Percentiles rank a stretch among this genome's conserved stretches.
phyloP scores from a whole-genome alignment of 2,888 invertebrate genomes.

The Sinotaia quadrata region DNA sequence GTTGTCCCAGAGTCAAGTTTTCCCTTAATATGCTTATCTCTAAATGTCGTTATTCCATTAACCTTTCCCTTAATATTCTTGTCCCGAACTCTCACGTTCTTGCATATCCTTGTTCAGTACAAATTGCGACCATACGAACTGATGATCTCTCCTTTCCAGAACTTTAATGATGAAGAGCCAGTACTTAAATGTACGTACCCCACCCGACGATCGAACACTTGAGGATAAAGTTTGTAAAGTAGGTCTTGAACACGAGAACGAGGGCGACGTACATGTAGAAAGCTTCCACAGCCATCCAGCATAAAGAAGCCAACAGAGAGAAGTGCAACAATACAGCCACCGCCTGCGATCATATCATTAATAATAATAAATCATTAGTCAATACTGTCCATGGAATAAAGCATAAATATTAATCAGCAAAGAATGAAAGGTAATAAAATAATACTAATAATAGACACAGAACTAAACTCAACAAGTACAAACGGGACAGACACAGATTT shows the following conservation, averaged over 20 bases:
- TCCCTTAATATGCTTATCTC: too few relatives aligned
- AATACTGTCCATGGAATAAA: neutral
- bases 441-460: neutral
- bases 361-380: neutral
- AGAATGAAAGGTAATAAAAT: neutral
- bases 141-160: neutral
- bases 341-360: slow-evolving; percentile 43
- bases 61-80: too few relatives aligned
- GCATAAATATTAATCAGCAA: neutral
- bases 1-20: too few relatives aligned
- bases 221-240: slow-evolving; percentile 73
- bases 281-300: slow-evolving; percentile 74
- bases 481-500: neutral
- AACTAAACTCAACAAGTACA: neutral
- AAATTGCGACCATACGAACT: neutral
- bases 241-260: slow-evolving; percentile 74
- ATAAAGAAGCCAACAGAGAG: slow-evolving; percentile 72
- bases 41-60: too few relatives aligned
- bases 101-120: too few relatives aligned
- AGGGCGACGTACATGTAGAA: slow-evolving; percentile 75
- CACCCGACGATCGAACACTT: slow-evolving; percentile 73
- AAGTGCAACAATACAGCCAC: slow-evolving; percentile 73
- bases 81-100: too few relatives aligned
- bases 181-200: slow-evolving; percentile 68
- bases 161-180: neutral